A percentile compares a stretch with the other conserved stretches of the same genome.
phyloP scores from a whole-genome alignment of 2,888 invertebrate genomes.

The Drosophila borborema region DNA sequence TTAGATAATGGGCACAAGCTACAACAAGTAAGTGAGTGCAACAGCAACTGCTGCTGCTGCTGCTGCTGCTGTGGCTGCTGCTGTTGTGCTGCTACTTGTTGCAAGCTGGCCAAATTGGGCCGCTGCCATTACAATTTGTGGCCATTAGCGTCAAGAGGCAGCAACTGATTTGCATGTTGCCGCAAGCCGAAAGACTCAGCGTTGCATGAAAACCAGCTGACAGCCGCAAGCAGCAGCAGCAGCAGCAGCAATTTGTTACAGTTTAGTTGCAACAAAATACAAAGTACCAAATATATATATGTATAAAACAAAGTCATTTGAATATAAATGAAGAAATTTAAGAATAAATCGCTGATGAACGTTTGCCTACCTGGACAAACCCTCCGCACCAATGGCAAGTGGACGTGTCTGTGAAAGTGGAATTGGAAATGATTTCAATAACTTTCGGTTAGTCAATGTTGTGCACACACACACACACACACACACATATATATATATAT shows the following conservation, averaged over 20 bases:
- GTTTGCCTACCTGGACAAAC: conserved; percentile 84
- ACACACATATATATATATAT: conserved; percentile 1
- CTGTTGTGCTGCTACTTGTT: conserved; percentile 59
- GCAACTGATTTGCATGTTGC: conserved; percentile 70
- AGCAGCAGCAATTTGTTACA: conserved; percentile 64
- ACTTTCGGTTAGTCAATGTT: conserved; percentile 71
- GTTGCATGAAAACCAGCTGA: conserved; percentile 66
- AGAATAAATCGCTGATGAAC: conserved; percentile 44
- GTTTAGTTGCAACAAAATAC: conserved; percentile 52
- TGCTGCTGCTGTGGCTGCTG: conserved; percentile 43
- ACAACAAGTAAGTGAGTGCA: conserved; percentile 28
- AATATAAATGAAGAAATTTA: conserved; percentile 18
- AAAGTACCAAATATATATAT: conserved; percentile 4
- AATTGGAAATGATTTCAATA: conserved; percentile 61
- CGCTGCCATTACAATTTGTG: conserved; percentile 73
- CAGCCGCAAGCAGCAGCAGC: conserved; percentile 46
- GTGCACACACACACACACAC: conserved; percentile 43
- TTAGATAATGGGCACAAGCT: conserved; percentile 47
- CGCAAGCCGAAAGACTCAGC: conserved; percentile 48
- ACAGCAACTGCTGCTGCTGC: conserved; percentile 24
- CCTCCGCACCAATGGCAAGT: conserved; percentile 85
- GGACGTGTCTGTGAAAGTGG: conserved; percentile 84
- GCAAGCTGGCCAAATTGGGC: conserved; percentile 65
- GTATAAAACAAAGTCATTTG: conserved; percentile 2
- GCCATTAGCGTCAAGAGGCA: conserved; percentile 71